phyloP scores from a whole-genome alignment of 2,113 vertebrate genomes.

The Spizaetus ornatus region DNA sequence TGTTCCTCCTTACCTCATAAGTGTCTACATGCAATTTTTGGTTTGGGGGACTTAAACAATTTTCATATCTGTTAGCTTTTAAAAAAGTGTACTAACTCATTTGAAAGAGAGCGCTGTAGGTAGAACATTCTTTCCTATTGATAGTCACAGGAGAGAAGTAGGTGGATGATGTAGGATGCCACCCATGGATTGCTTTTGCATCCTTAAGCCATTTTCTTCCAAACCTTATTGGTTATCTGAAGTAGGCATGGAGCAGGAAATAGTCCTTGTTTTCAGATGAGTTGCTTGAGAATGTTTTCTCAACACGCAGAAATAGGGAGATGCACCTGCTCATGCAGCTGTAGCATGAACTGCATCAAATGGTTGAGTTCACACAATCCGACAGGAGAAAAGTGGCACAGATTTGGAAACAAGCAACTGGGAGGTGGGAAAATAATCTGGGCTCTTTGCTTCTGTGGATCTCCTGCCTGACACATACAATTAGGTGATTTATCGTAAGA shows the following conservation, averaged over 20 bases:
- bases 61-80: neutral
- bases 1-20: neutral
- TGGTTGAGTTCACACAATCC: neutral
- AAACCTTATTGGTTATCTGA: neutral
- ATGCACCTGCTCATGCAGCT: rapidly evolving
- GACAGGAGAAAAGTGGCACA: neutral
- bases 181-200: neutral
- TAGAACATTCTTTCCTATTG: neutral
- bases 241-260: neutral
- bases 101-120: neutral
- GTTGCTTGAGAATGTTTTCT: neutral
- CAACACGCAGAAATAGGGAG: rapidly evolving
- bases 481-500: neutral
- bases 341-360: neutral
- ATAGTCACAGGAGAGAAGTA: too few species aligned
- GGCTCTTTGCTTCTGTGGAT: neutral
- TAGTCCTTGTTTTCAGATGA: neutral
- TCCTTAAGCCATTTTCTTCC: neutral
- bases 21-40: neutral
- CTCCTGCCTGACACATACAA: rapidly evolving
- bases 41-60: neutral
- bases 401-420: neutral
- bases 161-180: neutral
- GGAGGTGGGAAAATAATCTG: neutral
- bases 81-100: neutral